Evolutionary conservation across 2,113 vertebrate species (phyloP).

Genomic region (Microcebus tavaratra): DNA sequence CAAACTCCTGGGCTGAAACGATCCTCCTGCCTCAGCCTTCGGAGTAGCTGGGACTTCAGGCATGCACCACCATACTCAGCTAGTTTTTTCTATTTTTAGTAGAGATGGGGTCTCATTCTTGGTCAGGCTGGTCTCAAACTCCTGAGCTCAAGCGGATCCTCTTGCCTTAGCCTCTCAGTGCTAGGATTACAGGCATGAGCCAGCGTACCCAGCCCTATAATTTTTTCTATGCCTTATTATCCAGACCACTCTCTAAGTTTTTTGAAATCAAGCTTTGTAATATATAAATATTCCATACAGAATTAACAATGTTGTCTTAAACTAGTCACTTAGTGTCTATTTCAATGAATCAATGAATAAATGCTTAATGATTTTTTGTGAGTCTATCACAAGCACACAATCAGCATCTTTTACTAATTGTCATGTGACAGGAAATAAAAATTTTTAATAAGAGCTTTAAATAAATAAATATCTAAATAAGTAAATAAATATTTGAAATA

Average conservation of each 20-base stretch:
- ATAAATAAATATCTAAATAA: no score
- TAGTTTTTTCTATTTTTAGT: no score
- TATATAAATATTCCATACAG: neutral
- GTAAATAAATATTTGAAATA: neutral
- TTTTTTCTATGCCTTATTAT: neutral
- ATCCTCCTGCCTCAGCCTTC: no score
- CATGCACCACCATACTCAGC: no score
- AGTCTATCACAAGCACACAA: neutral
- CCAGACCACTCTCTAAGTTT: neutral
- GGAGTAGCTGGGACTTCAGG: no score
- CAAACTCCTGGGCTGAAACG: no score
- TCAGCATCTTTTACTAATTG: conserved; percentile 7
- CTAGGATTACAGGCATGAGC: no score
- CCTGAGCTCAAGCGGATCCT: no score
- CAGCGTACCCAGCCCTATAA: neutral
- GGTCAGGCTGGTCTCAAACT: no score
- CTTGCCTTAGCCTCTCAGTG: no score
- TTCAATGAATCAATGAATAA: neutral
- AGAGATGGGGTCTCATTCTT: no score
- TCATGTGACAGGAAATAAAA: neutral
- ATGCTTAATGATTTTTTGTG: neutral
- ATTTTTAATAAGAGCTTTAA: neutral
- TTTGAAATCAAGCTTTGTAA: neutral
- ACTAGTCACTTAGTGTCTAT: neutral
- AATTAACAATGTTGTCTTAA: neutral